These are phyloP conservation scores for Heliconius cydno DNA, from an alignment of 2,888 invertebrate genomes.

Conservation along the genomic window DNA sequence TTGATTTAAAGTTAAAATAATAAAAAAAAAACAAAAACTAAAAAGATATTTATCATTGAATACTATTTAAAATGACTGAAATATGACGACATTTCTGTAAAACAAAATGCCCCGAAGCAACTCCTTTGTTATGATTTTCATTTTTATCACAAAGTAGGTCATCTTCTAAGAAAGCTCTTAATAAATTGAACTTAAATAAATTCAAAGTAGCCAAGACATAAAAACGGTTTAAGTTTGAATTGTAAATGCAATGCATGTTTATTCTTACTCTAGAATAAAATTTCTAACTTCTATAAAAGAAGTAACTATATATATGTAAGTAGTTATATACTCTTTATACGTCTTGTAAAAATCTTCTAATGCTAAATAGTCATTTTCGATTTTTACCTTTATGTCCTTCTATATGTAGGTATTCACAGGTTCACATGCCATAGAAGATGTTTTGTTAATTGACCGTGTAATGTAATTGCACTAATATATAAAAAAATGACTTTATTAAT, in stretches of 20 bases:
- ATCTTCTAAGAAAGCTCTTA: slow-evolving; percentile 26
- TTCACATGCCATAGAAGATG: too few relatives aligned
- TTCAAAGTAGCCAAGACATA: slow-evolving; percentile 25
- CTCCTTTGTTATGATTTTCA: slow-evolving; percentile 25
- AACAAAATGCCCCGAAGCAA: slow-evolving; percentile 17
- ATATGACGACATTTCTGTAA: slow-evolving; percentile 14
- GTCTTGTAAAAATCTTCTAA: too few relatives aligned
- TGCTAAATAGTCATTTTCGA: too few relatives aligned
- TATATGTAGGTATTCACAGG: too few relatives aligned
- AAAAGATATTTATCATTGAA: slow-evolving; percentile 15
- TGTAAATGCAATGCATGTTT: slow-evolving; percentile 16
- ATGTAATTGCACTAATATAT: too few relatives aligned
- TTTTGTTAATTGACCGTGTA: too few relatives aligned
- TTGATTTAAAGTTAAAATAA: background rate
- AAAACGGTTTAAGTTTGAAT: slow-evolving; percentile 14
- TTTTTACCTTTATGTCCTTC: too few relatives aligned
- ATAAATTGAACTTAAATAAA: slow-evolving; percentile 29
- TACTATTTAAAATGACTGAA: slow-evolving; percentile 12
- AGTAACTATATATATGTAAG: background rate
- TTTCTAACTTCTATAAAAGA: background rate
- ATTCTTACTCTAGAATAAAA: background rate
- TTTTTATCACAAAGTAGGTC: slow-evolving; percentile 26
- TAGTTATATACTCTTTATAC: background rate
- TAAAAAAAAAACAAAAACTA: background rate
- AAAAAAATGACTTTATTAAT: too few relatives aligned